These are phyloP conservation scores for Myopa tessellatipennis DNA, from an alignment of 2,888 invertebrate genomes.

Conservation along the genomic window DNA sequence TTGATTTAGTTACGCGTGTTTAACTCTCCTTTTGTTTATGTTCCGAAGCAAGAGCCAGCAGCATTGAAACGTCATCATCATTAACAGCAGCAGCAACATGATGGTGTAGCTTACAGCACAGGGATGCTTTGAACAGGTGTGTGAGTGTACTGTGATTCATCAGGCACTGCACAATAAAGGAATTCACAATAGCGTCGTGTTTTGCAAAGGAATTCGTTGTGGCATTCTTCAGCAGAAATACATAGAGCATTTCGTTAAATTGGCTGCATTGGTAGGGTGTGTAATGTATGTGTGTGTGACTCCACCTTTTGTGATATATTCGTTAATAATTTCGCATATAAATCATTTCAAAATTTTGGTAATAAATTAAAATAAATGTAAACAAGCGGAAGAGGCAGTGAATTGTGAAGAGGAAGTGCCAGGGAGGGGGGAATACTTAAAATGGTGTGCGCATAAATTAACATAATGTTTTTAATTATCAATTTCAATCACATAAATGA, in stretches of 20 bases:
- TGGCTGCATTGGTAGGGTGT: background rate
- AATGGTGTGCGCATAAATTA: background rate
- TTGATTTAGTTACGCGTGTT: slow-evolving; percentile 26
- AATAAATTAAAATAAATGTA: slow-evolving; percentile 9
- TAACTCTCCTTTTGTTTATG: slow-evolving; percentile 23
- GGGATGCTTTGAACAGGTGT: background rate
- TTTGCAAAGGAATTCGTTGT: slow-evolving; percentile 23
- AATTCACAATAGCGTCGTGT: slow-evolving; percentile 12
- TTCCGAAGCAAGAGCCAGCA: background rate
- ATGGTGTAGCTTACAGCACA: background rate
- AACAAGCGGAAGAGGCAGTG: background rate
- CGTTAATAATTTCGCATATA: slow-evolving; percentile 6
- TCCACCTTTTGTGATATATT: background rate
- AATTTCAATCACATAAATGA: background rate
- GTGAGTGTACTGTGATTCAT: background rate
- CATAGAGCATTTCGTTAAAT: slow-evolving; percentile 21
- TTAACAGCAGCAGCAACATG: background rate
- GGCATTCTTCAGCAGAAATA: background rate
- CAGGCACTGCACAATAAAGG: slow-evolving; percentile 8
- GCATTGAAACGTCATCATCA: background rate
- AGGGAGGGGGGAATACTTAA: background rate
- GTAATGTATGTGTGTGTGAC: background rate
- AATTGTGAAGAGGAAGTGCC: background rate
- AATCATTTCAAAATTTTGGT: slow-evolving; percentile 7
- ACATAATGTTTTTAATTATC: background rate